These are phyloP conservation scores for Zaprionus davidi DNA, from an alignment of 1,140 invertebrate genomes.

Conservation along the genomic window DNA sequence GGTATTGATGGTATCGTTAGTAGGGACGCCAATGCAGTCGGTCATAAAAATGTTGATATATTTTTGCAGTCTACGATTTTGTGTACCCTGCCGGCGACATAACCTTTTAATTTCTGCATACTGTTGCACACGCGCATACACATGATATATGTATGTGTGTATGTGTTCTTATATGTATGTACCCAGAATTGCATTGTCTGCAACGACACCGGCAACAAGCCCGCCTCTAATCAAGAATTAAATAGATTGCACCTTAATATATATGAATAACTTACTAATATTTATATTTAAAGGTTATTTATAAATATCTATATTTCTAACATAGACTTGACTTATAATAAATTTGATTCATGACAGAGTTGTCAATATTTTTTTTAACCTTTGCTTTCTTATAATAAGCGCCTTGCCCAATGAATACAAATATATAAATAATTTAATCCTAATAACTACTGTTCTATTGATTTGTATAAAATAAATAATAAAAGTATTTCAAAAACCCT, in stretches of 20 bases:
- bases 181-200: neutral
- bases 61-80: constrained; percentile 12
- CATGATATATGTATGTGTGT: neutral
- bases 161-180: neutral
- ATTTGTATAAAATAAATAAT: neutral
- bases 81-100: constrained; percentile 22
- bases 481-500: neutral
- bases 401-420: neutral
- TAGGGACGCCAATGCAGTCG: constrained; percentile 1
- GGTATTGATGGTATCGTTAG: constrained; percentile 27
- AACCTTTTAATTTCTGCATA: constrained; percentile 38
- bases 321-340: neutral
- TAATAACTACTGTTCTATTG: neutral
- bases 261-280: neutral
- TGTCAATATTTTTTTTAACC: neutral
- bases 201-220: neutral
- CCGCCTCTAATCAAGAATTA: neutral
- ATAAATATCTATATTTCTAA: neutral
- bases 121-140: constrained; percentile 18
- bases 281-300: neutral
- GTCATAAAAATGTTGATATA: constrained; percentile 12
- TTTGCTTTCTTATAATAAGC: neutral
- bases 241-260: neutral
- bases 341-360: neutral
- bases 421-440: neutral